A percentile compares a stretch with the other conserved stretches of the same genome.
These are phyloP conservation scores for Serilophus lunatus DNA, from an alignment of 2,113 vertebrate genomes.

Conservation along the genomic window DNA sequence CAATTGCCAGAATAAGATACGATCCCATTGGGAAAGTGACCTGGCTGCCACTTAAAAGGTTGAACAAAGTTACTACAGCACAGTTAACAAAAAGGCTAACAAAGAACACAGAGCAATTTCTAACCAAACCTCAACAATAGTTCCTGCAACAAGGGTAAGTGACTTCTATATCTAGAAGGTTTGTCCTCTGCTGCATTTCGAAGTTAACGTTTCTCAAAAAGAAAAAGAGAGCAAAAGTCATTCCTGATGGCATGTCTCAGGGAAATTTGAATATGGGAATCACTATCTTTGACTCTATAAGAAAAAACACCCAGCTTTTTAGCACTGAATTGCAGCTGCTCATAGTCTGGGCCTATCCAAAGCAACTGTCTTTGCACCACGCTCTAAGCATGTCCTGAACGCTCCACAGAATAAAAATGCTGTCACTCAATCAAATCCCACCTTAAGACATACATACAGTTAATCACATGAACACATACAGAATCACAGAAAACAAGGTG, in stretches of 20 bases:
- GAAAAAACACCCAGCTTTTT: neutral
- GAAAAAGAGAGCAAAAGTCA: neutral
- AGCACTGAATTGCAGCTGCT: neutral
- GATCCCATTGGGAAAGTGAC: neutral
- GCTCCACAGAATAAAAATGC: neutral
- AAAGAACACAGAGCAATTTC: neutral
- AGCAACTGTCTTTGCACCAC: neutral
- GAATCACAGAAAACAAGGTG: neutral
- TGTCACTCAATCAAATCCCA: neutral
- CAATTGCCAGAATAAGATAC: neutral
- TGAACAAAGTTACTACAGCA: neutral
- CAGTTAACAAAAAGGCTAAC: neutral
- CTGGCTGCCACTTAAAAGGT: neutral
- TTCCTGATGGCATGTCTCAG: neutral
- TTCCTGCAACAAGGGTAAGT: neutral
- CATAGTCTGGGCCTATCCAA: neutral
- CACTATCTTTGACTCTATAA: neutral
- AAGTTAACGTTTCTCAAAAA: neutral
- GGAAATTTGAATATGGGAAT: neutral
- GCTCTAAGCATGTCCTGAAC: neutral
- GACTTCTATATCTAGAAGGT: neutral
- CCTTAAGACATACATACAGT: neutral
- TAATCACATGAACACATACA: neutral
- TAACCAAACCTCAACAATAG: neutral
- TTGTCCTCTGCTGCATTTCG: neutral